phyloP scores from a whole-genome alignment of 2,113 vertebrate species.

The Phrynosoma platyrhinos region DNA sequence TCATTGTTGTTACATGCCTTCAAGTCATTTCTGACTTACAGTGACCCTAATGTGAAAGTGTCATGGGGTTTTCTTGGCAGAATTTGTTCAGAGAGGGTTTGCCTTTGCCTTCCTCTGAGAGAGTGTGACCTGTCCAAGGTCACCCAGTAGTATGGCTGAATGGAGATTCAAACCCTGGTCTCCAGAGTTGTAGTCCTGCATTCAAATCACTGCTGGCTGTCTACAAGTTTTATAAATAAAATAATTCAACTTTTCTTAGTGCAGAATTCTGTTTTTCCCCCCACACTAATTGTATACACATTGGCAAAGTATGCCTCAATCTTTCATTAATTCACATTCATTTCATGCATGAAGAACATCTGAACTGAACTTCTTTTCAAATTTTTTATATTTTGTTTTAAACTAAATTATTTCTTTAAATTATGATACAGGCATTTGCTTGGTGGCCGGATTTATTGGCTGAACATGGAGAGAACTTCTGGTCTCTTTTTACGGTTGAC shows the following conservation, averaged over 20 bases:
- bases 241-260: background rate
- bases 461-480: constrained; percentile 93
- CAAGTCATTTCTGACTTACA: no score
- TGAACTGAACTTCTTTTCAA: constrained; percentile 1
- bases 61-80: no score
- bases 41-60: no score
- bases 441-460: constrained; percentile 95
- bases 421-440: constrained; percentile 86
- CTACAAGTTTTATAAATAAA: background rate
- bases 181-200: no score
- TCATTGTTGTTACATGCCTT: no score
- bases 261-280: background rate
- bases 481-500: constrained; percentile 91
- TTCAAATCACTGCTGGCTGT: background rate
- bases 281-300: background rate
- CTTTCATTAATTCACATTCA: background rate
- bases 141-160: no score
- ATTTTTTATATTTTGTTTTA: background rate
- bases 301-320: constrained; percentile 5
- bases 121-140: no score
- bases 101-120: no score
- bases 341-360: background rate
- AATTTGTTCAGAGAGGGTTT: no score
- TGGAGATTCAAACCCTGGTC: no score
- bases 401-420: constrained; percentile 15